Evolutionary conservation across 2,797 vertebrate genomes (phyloP).

Genomic region (Vireo griseus): DNA sequence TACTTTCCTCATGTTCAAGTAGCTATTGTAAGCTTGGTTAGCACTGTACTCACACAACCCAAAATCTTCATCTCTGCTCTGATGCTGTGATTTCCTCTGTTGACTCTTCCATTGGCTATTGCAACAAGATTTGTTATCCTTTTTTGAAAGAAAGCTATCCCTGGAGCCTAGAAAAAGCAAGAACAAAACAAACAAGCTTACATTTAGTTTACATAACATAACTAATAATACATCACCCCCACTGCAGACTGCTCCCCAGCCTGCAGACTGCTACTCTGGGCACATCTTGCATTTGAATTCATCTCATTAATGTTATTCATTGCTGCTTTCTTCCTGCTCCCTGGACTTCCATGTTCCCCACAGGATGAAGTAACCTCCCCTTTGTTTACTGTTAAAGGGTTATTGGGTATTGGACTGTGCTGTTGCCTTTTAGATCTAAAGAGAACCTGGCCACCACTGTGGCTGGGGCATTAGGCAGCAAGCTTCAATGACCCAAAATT

Average conservation of each 20-base stretch:
- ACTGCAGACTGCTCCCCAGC: background rate
- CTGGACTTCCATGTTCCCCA: accelerated
- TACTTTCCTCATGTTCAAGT: background rate
- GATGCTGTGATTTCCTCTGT: background rate
- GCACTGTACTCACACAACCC: background rate
- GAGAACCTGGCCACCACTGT: background rate
- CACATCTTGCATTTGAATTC: background rate
- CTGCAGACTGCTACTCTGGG: background rate
- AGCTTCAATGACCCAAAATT: background rate
- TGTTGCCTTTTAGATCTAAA: background rate
- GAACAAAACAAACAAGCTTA: background rate
- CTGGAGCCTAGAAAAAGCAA: constrained; percentile 73
- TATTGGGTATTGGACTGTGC: background rate
- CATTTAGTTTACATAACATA: background rate
- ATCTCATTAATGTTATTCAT: background rate
- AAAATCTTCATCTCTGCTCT: background rate
- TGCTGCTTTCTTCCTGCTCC: background rate
- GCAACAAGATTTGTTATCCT: constrained; percentile 82
- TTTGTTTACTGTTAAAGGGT: background rate
- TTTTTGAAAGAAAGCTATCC: constrained; percentile 76
- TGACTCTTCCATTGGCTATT: constrained; percentile 72
- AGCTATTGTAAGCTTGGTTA: background rate
- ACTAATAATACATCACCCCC: background rate
- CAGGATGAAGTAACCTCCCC: background rate
- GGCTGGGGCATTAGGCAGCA: background rate